A percentile compares a stretch with the other conserved stretches of the same genome.
Evolutionary conservation across 2,797 vertebrate species (phyloP).

Genomic region (Sphaeramia orbicularis): DNA sequence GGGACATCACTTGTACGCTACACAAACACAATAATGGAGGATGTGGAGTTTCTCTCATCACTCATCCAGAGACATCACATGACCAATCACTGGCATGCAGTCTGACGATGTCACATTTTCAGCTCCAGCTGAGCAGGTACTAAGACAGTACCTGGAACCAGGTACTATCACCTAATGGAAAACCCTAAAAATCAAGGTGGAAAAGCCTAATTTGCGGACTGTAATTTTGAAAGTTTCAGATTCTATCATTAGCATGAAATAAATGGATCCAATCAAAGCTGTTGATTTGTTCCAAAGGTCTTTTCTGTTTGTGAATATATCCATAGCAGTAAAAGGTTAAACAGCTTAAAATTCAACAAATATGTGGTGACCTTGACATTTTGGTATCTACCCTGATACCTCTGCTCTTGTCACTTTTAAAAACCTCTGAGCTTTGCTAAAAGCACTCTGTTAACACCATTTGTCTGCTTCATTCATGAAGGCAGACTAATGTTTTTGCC

Average conservation of each 20-base stretch:
- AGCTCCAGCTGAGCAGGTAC: too few relatives aligned
- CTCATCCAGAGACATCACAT: too few relatives aligned
- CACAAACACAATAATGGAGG: too few relatives aligned
- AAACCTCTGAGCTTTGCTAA: constrained; percentile 30
- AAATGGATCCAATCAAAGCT: background rate
- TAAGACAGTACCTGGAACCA: too few relatives aligned
- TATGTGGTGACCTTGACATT: constrained; percentile 26
- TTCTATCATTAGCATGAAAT: background rate
- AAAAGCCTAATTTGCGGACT: constrained; percentile 4
- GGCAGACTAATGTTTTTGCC: constrained; percentile 28
- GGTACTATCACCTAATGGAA: too few relatives aligned
- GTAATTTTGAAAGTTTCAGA: constrained; percentile 12
- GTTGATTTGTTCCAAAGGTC: constrained; percentile 1
- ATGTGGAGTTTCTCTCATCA: too few relatives aligned
- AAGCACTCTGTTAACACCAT: constrained; percentile 23
- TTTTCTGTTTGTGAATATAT: background rate
- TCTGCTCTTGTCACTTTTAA: constrained; percentile 9
- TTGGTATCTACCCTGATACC: constrained; percentile 16
- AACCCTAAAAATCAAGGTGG: too few relatives aligned
- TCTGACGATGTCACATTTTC: too few relatives aligned
- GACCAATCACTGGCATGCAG: too few relatives aligned
- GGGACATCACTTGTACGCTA: too few relatives aligned
- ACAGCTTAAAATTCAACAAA: constrained; percentile 23
- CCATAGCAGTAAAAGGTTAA: constrained; percentile 7
- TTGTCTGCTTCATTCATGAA: constrained; percentile 22